Base-by-base conservation (phyloP, 1,140 invertebrate species). In the Plodia interpunctella region DNA sequence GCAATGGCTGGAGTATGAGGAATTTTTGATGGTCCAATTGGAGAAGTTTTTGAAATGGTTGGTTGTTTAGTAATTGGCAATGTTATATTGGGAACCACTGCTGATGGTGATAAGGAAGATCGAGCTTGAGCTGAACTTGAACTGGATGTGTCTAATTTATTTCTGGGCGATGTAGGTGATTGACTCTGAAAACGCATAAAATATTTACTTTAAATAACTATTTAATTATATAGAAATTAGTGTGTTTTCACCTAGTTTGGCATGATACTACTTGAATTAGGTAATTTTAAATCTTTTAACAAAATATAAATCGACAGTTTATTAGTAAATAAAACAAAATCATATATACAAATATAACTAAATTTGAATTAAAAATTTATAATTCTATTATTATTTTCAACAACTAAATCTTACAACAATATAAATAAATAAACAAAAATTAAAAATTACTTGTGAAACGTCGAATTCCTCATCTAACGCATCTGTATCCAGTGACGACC, bases 401-500 rank as follows among this genome's bases (percentile, higher is more conserved):
- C n/a, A n/a, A n/a, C n/a, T n/a, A n/a, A n/a, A n/a, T n/a, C n/a
- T n/a, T n/a, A n/a, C n/a, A n/a, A n/a, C n/a, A n/a, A n/a, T n/a
- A n/a, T n/a, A n/a, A n/a, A n/a, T n/a, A n/a, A n/a, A n/a, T n/a
- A 35, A 10, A 35, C 32, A 35, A 62, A 5, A 59, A 18, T 55
- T 57, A 57, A 55, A 44, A 0, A 15, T 62, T 78, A 91, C 88
- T 66, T 92, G 91, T 57, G 91, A 91, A 28, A 85, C 84, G 72
- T 90, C 81, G 74, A 91, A 90, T 70, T 94, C 93, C 74, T 96
- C 95, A 70, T 96, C 94, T 38, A 95, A 82, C 5, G 93, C 94
- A 73, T 96, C 95, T 0, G 95, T 96, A 74, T 96, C 95, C 84
- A 96, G 94, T 0, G 95, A 96, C 55, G 95, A 96, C 61, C 95